Conservation (phyloP, 2,888 invertebrate species). For the Morpho helenor region DNA sequence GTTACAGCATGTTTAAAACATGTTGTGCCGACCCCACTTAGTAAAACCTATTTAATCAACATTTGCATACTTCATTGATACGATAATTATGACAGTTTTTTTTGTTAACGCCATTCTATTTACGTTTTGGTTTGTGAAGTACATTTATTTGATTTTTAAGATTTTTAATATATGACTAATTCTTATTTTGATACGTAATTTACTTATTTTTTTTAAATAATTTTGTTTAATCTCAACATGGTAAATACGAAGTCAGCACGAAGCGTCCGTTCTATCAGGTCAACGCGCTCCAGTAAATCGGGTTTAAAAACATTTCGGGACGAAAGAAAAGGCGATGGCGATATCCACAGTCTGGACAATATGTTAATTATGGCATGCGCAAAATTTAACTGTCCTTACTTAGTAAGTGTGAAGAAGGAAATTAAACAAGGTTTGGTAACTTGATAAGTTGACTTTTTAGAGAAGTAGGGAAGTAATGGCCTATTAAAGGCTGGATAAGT, state of each 20-base stretch:
- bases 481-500: no score
- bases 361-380: constrained; percentile 30
- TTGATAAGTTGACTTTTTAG: no score
- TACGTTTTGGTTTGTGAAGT: no score
- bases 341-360: constrained; percentile 32
- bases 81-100: no score
- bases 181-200: constrained; percentile 1
- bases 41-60: no score
- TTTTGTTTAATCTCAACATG: constrained; percentile 10
- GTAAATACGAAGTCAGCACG: constrained; percentile 14
- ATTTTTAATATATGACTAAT: no score
- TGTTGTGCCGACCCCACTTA: no score
- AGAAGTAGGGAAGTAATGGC: no score
- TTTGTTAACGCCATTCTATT: no score
- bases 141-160: no score
- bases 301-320: constrained; percentile 5
- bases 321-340: constrained; percentile 11
- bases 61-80: no score
- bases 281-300: constrained; percentile 16
- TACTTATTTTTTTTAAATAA: background rate
- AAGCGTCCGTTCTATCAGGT: constrained; percentile 24
- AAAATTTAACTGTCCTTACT: constrained; percentile 35
- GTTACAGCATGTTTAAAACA: no score
- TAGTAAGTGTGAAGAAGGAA: constrained; percentile 33
- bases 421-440: constrained; percentile 9